phyloP scores from a whole-genome alignment of 2,113 vertebrate species.

The Lasiurus borealis region DNA sequence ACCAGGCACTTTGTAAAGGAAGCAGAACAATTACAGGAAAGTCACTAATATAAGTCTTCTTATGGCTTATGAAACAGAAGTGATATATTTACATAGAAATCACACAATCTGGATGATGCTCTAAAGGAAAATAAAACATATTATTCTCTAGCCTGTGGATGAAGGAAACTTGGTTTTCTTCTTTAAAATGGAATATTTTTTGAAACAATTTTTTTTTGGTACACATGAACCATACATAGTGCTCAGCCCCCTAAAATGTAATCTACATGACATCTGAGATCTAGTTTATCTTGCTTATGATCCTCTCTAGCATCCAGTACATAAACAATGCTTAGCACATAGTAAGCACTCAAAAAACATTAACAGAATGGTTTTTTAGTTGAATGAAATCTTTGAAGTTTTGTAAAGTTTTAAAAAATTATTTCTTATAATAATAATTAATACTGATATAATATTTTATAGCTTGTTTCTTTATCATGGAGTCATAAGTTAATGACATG shows the following conservation, averaged over 20 bases:
- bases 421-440: not conserved
- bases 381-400: not conserved
- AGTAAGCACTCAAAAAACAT: not conserved
- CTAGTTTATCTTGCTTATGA: not conserved
- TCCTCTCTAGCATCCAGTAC: not conserved
- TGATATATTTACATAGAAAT: not conserved
- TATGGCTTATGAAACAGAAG: not conserved
- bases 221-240: not conserved
- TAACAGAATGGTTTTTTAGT: not conserved
- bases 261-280: not conserved
- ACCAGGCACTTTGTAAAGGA: not conserved
- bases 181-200: not conserved
- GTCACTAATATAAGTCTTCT: not conserved
- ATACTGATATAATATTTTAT: not conserved
- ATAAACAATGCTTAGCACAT: not conserved
- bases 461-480: conserved; percentile 1
- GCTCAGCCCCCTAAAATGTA: not conserved
- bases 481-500: not conserved
- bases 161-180: not conserved
- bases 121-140: not conserved
- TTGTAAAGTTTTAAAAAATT: not conserved
- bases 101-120: not conserved
- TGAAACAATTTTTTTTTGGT: not conserved
- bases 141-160: not conserved
- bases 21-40: not conserved